phyloP scores from a whole-genome alignment of 1,140 invertebrate species.

The Trinorchestia longiramus region DNA sequence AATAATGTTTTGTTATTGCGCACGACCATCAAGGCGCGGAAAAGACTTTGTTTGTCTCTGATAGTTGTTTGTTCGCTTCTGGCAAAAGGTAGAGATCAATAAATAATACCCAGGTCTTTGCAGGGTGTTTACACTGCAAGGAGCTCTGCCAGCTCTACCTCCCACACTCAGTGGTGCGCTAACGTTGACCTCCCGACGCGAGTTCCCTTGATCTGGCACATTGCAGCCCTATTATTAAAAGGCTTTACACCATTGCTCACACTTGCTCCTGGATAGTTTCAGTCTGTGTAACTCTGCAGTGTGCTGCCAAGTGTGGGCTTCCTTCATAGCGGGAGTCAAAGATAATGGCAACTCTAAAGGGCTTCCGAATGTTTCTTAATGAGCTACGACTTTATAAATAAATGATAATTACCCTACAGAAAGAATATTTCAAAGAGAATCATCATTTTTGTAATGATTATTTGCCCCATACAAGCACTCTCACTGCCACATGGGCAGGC shows the following conservation, averaged over 20 bases:
- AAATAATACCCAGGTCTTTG: constrained; percentile 21
- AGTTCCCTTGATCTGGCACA: background rate
- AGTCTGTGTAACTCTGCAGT: background rate
- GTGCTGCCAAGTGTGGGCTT: too few relatives aligned
- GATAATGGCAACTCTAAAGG: too few relatives aligned
- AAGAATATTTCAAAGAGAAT: too few relatives aligned
- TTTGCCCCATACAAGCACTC: too few relatives aligned
- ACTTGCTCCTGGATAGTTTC: background rate
- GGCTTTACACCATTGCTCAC: background rate
- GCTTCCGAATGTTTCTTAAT: too few relatives aligned
- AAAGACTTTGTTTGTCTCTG: background rate
- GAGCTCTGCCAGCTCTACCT: constrained; percentile 19
- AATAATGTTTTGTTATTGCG: background rate
- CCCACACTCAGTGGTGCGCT: background rate
- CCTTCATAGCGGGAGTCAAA: too few relatives aligned
- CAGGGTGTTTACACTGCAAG: background rate
- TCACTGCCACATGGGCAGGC: too few relatives aligned
- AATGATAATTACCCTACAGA: too few relatives aligned
- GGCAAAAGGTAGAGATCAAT: background rate
- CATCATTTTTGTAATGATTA: too few relatives aligned
- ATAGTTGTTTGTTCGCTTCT: background rate
- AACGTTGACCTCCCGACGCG: background rate
- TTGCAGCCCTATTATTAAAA: background rate
- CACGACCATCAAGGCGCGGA: background rate
- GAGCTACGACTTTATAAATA: too few relatives aligned